Base-by-base conservation (phyloP, 2,888 invertebrate genomes). In the Aspidapion aeneum region DNA sequence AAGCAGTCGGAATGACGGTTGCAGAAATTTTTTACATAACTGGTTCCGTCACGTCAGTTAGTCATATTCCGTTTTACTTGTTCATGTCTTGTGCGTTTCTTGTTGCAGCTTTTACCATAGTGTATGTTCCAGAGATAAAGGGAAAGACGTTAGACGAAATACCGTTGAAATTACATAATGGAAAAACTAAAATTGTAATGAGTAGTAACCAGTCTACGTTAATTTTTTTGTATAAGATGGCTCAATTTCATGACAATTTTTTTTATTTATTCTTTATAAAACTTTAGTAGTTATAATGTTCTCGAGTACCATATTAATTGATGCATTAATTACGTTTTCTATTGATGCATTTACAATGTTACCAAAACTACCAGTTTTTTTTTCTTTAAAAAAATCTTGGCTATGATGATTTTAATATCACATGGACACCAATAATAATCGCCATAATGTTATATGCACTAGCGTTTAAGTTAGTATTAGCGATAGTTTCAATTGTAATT, bases 281-380 rank as follows among this genome's bases (percentile, higher is more conserved):
- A n/a, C n/a, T n/a, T n/a, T 70, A 1, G 72, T 77, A 1, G 77
- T 77, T 5, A 79, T 79, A 20, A 66, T 79, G n/a, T 78, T 78
- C 65, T 73, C 77, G 0, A 69, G 68, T 2, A 65, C 76, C 18
- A 78, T 79, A 78, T 66, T 79, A 2, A 16, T 74, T 2, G 75
- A 77, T 1, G 76, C 77, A 0, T n/a, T n/a, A n/a, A n/a, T n/a
- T n/a, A n/a, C n/a, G n/a, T 75, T 76, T 1, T 66, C 72, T 20
- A 67, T 74, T 18, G 71, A 78, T 5, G 79, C 78, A 0, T 77
- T 76, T 2, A 51, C 76, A 0, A 73, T 77, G 5, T 65, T 79
- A 20, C 66, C 74, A 16, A 60, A 73, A 2, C 60, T 79, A 22
- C 78, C 78, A 0, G 67, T 73, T 22, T 79, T 77, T 68, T 79